These are phyloP conservation scores for Cinclus cinclus DNA, from an alignment of 2,113 vertebrate species.

Conservation along the genomic window DNA sequence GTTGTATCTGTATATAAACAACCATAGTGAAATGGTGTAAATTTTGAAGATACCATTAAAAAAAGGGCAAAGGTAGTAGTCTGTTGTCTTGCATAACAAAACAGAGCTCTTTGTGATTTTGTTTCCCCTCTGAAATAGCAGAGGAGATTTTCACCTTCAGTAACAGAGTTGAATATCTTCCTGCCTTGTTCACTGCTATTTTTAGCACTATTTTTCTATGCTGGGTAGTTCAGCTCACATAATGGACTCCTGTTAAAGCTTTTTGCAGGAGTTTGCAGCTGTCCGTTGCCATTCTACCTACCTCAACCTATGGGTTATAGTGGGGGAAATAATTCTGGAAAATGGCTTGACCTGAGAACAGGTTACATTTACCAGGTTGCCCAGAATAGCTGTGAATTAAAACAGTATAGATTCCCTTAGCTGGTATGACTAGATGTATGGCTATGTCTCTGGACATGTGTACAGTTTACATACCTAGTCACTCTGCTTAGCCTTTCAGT, in stretches of 20 bases:
- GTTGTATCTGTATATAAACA: background rate
- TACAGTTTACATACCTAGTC: background rate
- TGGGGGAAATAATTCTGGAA: background rate
- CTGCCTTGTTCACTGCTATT: background rate
- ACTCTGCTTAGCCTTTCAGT: background rate
- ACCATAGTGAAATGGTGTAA: background rate
- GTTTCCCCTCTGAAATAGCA: background rate
- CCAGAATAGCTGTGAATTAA: background rate
- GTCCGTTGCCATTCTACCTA: background rate
- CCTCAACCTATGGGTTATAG: background rate
- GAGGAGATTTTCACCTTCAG: background rate
- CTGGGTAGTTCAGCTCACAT: background rate
- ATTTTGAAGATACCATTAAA: background rate
- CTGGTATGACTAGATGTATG: rapidly evolving
- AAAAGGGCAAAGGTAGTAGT: background rate
- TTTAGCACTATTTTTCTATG: background rate
- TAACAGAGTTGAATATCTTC: background rate
- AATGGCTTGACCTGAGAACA: background rate
- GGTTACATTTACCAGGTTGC: background rate
- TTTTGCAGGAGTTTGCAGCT: background rate
- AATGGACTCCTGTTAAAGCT: background rate
- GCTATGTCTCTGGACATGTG: background rate
- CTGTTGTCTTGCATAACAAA: background rate
- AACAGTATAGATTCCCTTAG: background rate
- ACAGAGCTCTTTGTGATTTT: background rate